Base-by-base conservation (phyloP, 2,113 vertebrate species). In the Alligator mississippiensis region DNA sequence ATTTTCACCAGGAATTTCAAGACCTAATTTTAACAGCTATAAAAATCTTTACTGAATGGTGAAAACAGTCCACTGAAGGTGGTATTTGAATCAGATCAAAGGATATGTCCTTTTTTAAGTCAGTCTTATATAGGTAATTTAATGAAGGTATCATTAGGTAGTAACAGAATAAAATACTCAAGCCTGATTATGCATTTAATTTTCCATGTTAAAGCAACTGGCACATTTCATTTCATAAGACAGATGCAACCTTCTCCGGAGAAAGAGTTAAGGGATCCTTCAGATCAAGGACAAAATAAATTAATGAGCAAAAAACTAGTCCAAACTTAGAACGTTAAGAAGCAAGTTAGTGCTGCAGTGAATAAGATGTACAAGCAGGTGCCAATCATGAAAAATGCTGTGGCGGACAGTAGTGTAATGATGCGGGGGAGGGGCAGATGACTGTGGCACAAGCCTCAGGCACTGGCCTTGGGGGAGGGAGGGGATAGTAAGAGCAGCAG, bases 91-190 rank as follows among this genome's bases (percentile, higher is more conserved):
- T 74, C 22, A 34, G 22, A 47, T 60, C 66, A 34, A 14, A 72
- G 63, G 13, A 62, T 62, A 2, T 11, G 3, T 68, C 4, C 22
- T 12, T 62, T 80, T 81, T 66, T 58, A 66, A 25, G 80, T 18
- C 80, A 14, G 0, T 1, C 74, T 2, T 80, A 0, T 30, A 8
- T 38, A 54, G 3, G 3, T 63, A 21, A 79, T 15, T 19, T 2
- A 64, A 21, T 72, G n/a, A 61, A 80, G 4, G 82, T 13, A 54
- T 6, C 30, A 19, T 66, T 27, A 84, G 18, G 5, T 55, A 57
- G 68, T 17, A 30, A 18, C 9, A 47, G 62, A 79, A 17, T 19
- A 79, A 68, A 78, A 75, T 34, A 1, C 2, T 68, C 28, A 87
- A 63, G 5, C 63, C 4, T 21, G 47, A 11, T 72, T 88, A 60